These are phyloP conservation scores for Caenorhabditis tropicalis DNA, from an alignment of 1,140 invertebrate genomes.

Conservation along the genomic window DNA sequence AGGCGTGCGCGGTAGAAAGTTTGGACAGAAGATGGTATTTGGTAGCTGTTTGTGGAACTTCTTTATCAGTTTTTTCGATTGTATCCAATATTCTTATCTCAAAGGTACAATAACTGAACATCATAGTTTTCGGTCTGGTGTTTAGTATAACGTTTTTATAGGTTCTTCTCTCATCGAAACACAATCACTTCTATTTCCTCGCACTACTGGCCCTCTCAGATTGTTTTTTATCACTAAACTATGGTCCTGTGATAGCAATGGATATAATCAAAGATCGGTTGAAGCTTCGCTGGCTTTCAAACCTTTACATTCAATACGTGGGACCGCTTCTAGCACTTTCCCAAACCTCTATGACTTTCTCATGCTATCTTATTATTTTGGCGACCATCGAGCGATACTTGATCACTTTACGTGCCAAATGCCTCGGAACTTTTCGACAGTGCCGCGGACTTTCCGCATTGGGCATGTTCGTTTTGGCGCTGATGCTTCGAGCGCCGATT, in stretches of 20 bases:
- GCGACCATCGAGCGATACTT: slow-evolving; percentile 59
- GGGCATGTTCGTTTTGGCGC: slow-evolving; percentile 52
- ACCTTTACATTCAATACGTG: slow-evolving; percentile 56
- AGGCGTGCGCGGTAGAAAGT: slow-evolving; percentile 49
- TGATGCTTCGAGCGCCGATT: slow-evolving; percentile 52
- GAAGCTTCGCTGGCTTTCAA: slow-evolving; percentile 55
- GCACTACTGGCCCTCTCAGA: slow-evolving; percentile 57
- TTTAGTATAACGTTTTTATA: slow-evolving; percentile 21
- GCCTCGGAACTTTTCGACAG: slow-evolving; percentile 50
- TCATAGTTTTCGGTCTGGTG: neutral
- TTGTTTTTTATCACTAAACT: slow-evolving; percentile 57
- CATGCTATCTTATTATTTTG: slow-evolving; percentile 58
- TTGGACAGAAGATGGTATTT: slow-evolving; percentile 57
- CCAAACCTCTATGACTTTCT: slow-evolving; percentile 59
- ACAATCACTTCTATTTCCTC: slow-evolving; percentile 61
- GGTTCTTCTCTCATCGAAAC: slow-evolving; percentile 49
- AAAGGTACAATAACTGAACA: neutral
- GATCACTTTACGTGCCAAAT: slow-evolving; percentile 50
- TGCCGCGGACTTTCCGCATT: slow-evolving; percentile 25
- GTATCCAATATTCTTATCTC: slow-evolving; percentile 55
- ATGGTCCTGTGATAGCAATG: slow-evolving; percentile 60
- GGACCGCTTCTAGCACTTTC: slow-evolving; percentile 53
- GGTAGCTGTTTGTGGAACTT: slow-evolving; percentile 58
- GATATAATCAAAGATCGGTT: slow-evolving; percentile 59
- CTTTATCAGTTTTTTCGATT: slow-evolving; percentile 50